Conservation (phyloP, 2,797 vertebrate species). For the Cyprinella venusta region DNA sequence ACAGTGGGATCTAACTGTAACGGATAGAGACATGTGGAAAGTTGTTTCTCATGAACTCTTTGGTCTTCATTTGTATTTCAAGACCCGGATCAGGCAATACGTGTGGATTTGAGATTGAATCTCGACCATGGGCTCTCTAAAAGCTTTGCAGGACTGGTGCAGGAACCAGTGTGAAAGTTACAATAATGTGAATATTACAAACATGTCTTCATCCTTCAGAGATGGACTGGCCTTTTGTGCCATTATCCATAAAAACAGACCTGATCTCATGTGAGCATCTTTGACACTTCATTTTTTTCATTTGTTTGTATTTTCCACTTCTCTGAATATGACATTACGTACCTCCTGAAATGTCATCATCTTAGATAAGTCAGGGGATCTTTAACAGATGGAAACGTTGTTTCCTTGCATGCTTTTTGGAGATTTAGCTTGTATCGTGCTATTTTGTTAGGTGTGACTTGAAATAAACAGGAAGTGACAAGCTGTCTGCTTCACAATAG, state of each 20-base stretch:
- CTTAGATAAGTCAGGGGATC: neutral
- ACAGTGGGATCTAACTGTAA: conserved; percentile 5
- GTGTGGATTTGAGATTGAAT: conserved; percentile 10
- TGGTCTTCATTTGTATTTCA: neutral
- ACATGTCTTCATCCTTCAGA: conserved; percentile 93
- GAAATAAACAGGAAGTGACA: conserved; percentile 36
- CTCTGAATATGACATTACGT: neutral
- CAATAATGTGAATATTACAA: conserved; percentile 85
- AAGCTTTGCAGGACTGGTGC: conserved; percentile 94
- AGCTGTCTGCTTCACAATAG: neutral
- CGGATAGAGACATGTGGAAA: neutral
- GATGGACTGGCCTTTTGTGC: conserved; percentile 96
- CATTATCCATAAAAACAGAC: conserved; percentile 91
- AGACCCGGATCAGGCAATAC: neutral
- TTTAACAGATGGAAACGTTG: neutral
- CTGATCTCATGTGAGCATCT: conserved; percentile 91
- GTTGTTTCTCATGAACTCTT: neutral
- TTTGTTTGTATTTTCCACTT: neutral
- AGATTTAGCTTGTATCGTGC: neutral
- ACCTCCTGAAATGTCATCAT: neutral
- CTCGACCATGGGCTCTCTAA: conserved; percentile 86
- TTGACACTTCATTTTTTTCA: neutral
- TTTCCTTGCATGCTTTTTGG: neutral
- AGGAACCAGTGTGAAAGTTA: conserved; percentile 88
- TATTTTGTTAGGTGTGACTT: conserved; percentile 37